Base-by-base conservation (phyloP, 2,888 invertebrate genomes). In the Nomada fabriciana region DNA sequence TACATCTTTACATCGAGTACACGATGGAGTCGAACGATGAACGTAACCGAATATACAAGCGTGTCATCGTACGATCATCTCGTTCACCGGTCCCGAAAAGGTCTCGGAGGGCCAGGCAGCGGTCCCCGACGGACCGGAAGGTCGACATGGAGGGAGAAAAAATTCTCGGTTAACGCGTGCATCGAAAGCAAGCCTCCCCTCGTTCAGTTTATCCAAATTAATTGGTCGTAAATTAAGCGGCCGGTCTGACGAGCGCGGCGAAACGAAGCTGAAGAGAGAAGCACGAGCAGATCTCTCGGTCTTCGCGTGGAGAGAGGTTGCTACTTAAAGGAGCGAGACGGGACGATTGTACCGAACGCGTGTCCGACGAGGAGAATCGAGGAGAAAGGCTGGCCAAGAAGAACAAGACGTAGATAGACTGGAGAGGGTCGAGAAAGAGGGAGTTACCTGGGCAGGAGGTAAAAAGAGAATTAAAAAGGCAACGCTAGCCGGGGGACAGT, bases 201-300 rank as follows among this genome's bases (percentile, higher is more conserved):
- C 84, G 78, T 92, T 92, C 93, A 91, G 92, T 93, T 94, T 93
- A 94, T 93, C 93, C 94, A 94, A 94, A 94, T 94, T 94, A 94
- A 94, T 94, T 94, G 94, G 94, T 92, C 94, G 92, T 94, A 94
- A 94, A 94, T 94, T 94, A 94, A 92, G 92, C 90, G 88, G 89
- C 88, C 88, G 88, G 81, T 88, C 87, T 89, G 89, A 91, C 88
- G 90, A 91, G 89, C 82, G 85, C 80, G 59, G 69, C 76, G 52
- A 75, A 81, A 82, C 75, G 86, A 83, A 80, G 77, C 63, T 78
- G 72, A 68, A 65, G 76, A 78, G 80, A 83, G 60, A 42, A 61
- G 65, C n/a, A 20, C 69, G 75, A 59, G 59, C 11, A 68, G 68
- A 82, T 78, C 77, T 50, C 78, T 72, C 69, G 65, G 63, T 67